A percentile compares a stretch with the other conserved stretches of the same genome.
Conservation (phyloP, 2,797 vertebrate species). For the Antennarius maculatus region DNA sequence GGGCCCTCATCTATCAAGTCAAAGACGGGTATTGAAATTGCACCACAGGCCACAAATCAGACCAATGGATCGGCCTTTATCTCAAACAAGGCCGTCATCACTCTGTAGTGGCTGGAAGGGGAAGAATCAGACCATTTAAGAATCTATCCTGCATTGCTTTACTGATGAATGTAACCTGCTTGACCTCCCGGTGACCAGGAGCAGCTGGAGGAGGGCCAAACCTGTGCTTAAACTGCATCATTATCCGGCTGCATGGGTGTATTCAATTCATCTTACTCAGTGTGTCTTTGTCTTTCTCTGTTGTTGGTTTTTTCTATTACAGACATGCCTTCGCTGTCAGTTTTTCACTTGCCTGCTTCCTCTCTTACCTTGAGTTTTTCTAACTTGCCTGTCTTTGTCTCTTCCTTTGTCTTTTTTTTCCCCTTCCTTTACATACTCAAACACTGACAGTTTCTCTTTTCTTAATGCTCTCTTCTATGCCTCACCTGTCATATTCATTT, state of each 20-base stretch:
- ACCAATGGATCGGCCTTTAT: constrained; percentile 81
- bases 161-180: constrained; percentile 75
- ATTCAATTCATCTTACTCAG: constrained; percentile 27
- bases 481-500: constrained; percentile 55
- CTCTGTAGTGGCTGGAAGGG: constrained; percentile 75
- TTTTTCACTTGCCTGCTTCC: constrained; percentile 26
- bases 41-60: constrained; percentile 82
- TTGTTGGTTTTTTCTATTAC: constrained; percentile 1
- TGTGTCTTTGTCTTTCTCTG: constrained; percentile 15
- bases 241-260: constrained; percentile 38
- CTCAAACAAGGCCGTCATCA: constrained; percentile 83
- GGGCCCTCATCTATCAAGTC: constrained; percentile 80
- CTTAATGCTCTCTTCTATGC: constrained; percentile 4
- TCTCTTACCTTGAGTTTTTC: constrained; percentile 25
- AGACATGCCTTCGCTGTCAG: constrained; percentile 15
- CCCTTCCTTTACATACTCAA: neutral
- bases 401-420: neutral
- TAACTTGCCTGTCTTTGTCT: constrained; percentile 28
- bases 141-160: constrained; percentile 62
- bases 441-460: constrained; percentile 9
- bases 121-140: constrained; percentile 69
- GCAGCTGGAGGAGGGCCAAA: constrained; percentile 58
- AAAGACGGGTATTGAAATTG: constrained; percentile 85
- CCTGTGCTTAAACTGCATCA: constrained; percentile 56
- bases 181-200: constrained; percentile 77